These are phyloP conservation scores for Sceliomorpha sp. DNA, from an alignment of 2,888 invertebrate species.

Conservation along the genomic window DNA sequence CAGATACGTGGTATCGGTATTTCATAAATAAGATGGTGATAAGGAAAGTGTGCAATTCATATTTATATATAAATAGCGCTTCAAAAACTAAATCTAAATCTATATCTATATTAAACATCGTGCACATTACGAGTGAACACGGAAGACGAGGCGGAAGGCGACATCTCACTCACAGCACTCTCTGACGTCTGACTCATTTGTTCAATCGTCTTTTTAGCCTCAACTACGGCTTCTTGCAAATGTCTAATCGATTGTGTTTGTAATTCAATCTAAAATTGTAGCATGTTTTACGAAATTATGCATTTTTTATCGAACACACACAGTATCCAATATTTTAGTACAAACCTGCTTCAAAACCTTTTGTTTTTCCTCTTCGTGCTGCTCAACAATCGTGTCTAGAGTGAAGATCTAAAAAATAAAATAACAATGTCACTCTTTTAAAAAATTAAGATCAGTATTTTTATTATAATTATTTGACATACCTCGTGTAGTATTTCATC, in stretches of 20 bases:
- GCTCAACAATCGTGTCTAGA: too few relatives aligned
- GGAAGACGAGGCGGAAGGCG: slow-evolving; percentile 72
- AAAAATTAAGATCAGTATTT: too few relatives aligned
- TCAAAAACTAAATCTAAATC: slow-evolving; percentile 14
- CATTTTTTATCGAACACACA: background rate
- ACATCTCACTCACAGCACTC: slow-evolving; percentile 75
- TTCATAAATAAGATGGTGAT: too few relatives aligned
- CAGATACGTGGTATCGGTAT: too few relatives aligned
- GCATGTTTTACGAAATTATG: slow-evolving; percentile 6
- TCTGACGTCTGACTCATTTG: slow-evolving; percentile 72
- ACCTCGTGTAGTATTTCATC: too few relatives aligned
- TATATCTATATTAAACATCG: slow-evolving; percentile 70
- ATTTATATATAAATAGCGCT: slow-evolving; percentile 16
- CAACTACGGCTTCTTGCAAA: slow-evolving; percentile 73
- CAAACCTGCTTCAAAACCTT: too few relatives aligned
- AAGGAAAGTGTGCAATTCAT: too few relatives aligned
- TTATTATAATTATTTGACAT: too few relatives aligned
- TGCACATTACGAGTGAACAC: slow-evolving; percentile 76
- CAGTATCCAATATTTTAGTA: too few relatives aligned
- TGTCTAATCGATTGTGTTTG: slow-evolving; percentile 76
- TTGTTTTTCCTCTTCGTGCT: too few relatives aligned
- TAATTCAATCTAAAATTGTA: slow-evolving; percentile 71
- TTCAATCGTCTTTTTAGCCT: slow-evolving; percentile 73
- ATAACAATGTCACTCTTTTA: too few relatives aligned
- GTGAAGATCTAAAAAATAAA: too few relatives aligned